A percentile compares a stretch with the other conserved stretches of the same genome.
Conservation (phyloP, 37 sponge, comb jelly and placozoan genomes). For the Oopsacas minuta region DNA sequence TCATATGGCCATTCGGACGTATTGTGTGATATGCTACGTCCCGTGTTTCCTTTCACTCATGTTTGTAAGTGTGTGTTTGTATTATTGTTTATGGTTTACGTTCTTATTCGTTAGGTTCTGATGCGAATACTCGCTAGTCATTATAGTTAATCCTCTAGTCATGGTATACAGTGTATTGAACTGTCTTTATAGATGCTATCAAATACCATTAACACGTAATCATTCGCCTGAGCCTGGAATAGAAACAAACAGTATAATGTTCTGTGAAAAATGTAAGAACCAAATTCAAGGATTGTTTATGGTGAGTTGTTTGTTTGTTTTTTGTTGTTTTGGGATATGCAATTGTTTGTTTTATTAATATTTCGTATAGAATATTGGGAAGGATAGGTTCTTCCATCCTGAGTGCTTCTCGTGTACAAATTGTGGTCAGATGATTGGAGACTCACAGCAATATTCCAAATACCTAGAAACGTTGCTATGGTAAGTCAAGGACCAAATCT, state of each 20-base stretch:
- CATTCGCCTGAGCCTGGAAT: background rate
- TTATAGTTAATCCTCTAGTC: too few relatives aligned
- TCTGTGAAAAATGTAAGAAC: background rate
- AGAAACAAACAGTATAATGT: background rate
- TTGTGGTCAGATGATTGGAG: background rate
- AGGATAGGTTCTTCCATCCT: background rate
- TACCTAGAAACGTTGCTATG: background rate
- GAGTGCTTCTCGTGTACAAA: constrained; percentile 10
- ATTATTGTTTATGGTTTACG: too few relatives aligned
- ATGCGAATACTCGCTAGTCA: too few relatives aligned
- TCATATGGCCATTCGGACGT: too few relatives aligned
- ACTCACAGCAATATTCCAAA: background rate
- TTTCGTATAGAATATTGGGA: background rate
- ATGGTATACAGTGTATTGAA: background rate
- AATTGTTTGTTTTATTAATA: background rate
- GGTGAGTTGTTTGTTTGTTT: background rate
- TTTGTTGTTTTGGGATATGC: background rate
- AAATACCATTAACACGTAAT: background rate
- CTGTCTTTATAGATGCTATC: background rate
- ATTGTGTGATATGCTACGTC: too few relatives aligned
- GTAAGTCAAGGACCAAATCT: background rate
- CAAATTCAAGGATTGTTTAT: background rate
- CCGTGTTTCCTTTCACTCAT: too few relatives aligned
- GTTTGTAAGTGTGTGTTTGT: too few relatives aligned
- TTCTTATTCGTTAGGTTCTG: too few relatives aligned